Base-by-base conservation (phyloP, 2,888 invertebrate species). In the Ctenicera cuprea region DNA sequence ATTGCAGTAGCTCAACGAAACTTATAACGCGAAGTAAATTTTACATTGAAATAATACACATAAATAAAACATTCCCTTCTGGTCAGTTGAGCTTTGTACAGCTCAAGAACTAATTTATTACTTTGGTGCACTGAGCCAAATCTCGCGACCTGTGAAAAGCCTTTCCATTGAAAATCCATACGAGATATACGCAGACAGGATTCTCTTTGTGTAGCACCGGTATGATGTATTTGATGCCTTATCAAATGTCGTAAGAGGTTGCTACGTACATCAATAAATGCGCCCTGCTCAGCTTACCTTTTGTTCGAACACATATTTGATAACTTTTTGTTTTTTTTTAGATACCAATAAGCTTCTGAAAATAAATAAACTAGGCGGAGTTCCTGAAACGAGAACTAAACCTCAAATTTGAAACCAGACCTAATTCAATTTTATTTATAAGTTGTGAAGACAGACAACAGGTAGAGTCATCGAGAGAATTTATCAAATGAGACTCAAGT, bases 101-200 rank as follows among this genome's bases (percentile, higher is more conserved):
- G 52, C 52, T 48, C 63, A 54, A 43, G 45, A 70, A 64, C 63
- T 70, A 70, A 70, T 70, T 70, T 70, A 70, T 70, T 70, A 70
- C 63, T 41, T 57, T 63, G 22, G 50, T 63, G 50, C 45, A 61
- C 45, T 38, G 62, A 62, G 41, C 62, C 43, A 45, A 61, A 69
- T 59, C 61, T 62, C 69, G 45, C 48, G 38, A 38, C 62, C 59
- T 69, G 61, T 61, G 59, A 48, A 69, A 69, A 62, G 59, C 22
- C 50, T 50, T 50, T 69, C 43, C 41, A 67, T 67, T 59, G 62
- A 69, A 69, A 69, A 69, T 67, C 67, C 67, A 57, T 54, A 67
- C 43, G 59, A 57, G 52, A 66, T 67, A 67, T 67, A 67, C 57
- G 38, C 22, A 57, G 67, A 67, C 57, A 45, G 59, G 52, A 67